Conservation (phyloP, 2,888 invertebrate species). For the Seira ritae region DNA sequence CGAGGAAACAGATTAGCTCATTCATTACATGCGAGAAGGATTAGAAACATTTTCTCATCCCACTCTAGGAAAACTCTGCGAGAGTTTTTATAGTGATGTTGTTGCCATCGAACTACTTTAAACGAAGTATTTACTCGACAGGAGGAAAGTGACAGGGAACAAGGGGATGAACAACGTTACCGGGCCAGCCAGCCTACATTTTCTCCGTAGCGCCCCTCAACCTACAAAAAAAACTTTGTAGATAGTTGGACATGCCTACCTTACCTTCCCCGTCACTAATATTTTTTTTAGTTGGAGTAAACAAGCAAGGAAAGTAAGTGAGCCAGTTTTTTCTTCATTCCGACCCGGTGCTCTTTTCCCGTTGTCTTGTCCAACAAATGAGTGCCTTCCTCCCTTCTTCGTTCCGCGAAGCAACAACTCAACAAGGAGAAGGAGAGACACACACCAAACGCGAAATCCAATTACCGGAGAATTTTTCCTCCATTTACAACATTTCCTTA, state of each 20-base stretch:
- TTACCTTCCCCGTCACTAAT: neutral
- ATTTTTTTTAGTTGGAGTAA: neutral
- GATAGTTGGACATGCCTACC: slow-evolving; percentile 1
- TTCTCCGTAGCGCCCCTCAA: too few relatives aligned
- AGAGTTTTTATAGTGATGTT: too few relatives aligned
- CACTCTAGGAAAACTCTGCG: slow-evolving; percentile 26
- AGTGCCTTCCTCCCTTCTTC: slow-evolving; percentile 30
- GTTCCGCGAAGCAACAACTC: neutral
- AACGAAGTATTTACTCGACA: slow-evolving; percentile 2
- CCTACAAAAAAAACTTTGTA: too few relatives aligned
- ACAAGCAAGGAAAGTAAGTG: neutral
- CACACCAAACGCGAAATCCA: slow-evolving; percentile 30
- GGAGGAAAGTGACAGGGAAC: slow-evolving; percentile 56
- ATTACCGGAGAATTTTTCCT: slow-evolving; percentile 50
- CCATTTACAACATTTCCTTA: slow-evolving; percentile 54
- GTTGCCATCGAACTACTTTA: slow-evolving; percentile 4
- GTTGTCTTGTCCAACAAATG: slow-evolving; percentile 34
- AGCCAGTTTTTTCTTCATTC: neutral
- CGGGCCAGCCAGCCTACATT: neutral
- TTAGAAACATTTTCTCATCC: neutral
- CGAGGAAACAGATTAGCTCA: slow-evolving; percentile 62
- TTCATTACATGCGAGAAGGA: slow-evolving; percentile 52
- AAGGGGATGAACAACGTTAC: slow-evolving; percentile 43
- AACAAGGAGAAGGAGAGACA: neutral
- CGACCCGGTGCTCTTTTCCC: neutral